Conservation (phyloP, 2,797 vertebrate genomes). For the Taenioides sp. region DNA sequence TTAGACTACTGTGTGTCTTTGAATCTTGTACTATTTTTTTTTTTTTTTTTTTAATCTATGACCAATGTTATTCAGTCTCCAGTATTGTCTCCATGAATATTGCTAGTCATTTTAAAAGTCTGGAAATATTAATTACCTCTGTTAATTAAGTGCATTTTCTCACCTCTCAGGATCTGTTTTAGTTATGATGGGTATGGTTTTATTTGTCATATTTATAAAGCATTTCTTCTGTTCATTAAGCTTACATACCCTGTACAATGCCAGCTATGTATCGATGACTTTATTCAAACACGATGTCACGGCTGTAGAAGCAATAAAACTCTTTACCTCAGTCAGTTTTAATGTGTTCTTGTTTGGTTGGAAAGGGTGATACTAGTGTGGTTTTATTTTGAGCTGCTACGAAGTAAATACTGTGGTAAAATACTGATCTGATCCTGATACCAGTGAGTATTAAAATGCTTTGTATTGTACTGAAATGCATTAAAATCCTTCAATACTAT, state of each 20-base stretch:
- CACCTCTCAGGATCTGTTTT: conserved; percentile 27
- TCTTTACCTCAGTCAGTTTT: conserved; percentile 33
- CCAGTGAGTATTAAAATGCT: too few species aligned
- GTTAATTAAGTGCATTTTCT: not conserved
- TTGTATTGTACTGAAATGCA: too few species aligned
- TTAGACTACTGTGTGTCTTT: not conserved
- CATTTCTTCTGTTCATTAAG: not conserved
- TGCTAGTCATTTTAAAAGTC: not conserved
- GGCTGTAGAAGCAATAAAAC: conserved; percentile 55
- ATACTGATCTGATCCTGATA: too few species aligned
- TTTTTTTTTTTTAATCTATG: not conserved
- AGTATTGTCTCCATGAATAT: not conserved
- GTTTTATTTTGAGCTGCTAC: too few species aligned
- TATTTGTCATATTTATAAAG: not conserved
- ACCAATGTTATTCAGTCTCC: not conserved
- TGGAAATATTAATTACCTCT: not conserved
- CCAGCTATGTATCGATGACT: conserved; percentile 8
- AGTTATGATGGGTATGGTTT: not conserved
- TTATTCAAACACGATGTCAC: conserved; percentile 40
- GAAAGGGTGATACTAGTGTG: too few species aligned
- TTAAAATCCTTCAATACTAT: too few species aligned
- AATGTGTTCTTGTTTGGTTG: not conserved
- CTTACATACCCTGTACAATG: conserved; percentile 1
- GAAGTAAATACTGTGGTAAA: too few species aligned
- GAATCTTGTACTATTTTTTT: not conserved